A percentile compares a stretch with the other conserved stretches of the same genome.
phyloP scores from a whole-genome alignment of 2,113 vertebrate genomes.

The Lota lota region DNA sequence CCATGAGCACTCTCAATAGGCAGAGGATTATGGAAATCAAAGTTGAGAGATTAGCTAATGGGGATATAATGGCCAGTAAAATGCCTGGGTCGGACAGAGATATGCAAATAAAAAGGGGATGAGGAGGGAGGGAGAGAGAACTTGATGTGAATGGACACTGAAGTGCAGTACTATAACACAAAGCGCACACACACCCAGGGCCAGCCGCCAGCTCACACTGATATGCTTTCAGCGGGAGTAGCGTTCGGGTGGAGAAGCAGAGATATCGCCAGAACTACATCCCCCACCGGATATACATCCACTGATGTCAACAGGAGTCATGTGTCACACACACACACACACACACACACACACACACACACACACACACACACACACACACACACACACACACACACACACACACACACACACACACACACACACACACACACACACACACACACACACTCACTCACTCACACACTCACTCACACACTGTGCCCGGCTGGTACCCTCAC shows the following conservation, averaged over 20 bases:
- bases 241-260: background rate
- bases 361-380: too few species aligned
- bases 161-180: constrained; percentile 34
- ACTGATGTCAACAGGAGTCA: background rate
- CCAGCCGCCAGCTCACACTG: background rate
- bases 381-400: constrained; percentile 8
- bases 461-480: background rate
- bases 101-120: constrained; percentile 57
- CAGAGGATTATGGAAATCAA: constrained; percentile 75
- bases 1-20: constrained; percentile 68
- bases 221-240: background rate
- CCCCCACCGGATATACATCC: background rate
- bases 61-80: constrained; percentile 71
- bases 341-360: background rate
- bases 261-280: background rate
- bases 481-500: too few species aligned
- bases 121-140: constrained; percentile 24
- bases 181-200: background rate
- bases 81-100: constrained; percentile 52
- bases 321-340: background rate
- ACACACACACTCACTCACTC: constrained; percentile 6
- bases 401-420: background rate
- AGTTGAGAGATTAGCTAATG: constrained; percentile 78
- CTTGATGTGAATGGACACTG: constrained; percentile 47
- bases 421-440: background rate